These are phyloP conservation scores for Drosophila pruinosa DNA, from an alignment of 1,140 invertebrate species.

Conservation along the genomic window DNA sequence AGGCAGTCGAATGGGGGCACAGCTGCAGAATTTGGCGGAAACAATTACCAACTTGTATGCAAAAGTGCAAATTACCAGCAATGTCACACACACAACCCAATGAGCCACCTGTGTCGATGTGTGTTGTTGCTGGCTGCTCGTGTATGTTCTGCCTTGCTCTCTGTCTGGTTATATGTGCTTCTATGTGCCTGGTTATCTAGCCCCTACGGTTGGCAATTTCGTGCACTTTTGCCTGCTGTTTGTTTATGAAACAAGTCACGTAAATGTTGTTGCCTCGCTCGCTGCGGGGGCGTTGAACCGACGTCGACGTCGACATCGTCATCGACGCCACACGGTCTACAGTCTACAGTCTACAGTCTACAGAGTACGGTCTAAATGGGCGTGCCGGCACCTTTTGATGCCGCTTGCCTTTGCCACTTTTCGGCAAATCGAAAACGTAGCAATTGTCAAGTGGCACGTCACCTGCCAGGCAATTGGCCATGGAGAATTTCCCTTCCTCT, in stretches of 20 bases:
- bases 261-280: slow-evolving; percentile 55
- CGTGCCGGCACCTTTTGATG: slow-evolving; percentile 53
- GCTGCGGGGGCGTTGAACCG: slow-evolving; percentile 72
- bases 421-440: slow-evolving; percentile 75
- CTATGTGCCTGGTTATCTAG: slow-evolving; percentile 9
- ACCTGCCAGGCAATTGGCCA: slow-evolving; percentile 54
- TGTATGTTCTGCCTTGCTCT: slow-evolving; percentile 12
- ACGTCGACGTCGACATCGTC: not conserved
- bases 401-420: slow-evolving; percentile 54
- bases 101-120: slow-evolving; percentile 24
- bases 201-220: slow-evolving; percentile 65
- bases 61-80: slow-evolving; percentile 65
- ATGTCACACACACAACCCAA: slow-evolving; percentile 47
- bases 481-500: slow-evolving; percentile 36
- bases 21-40: slow-evolving; percentile 66
- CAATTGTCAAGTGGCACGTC: slow-evolving; percentile 77
- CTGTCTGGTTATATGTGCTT: not conserved
- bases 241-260: slow-evolving; percentile 80
- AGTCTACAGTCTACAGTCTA: too few species aligned
- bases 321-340: not conserved
- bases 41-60: slow-evolving; percentile 78
- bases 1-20: slow-evolving; percentile 9
- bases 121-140: slow-evolving; percentile 15
- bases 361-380: slow-evolving; percentile 60
- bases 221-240: slow-evolving; percentile 75